Evolutionary conservation across 2,888 invertebrate genomes (phyloP).

Genomic region (Pterobdella sp.): DNA sequence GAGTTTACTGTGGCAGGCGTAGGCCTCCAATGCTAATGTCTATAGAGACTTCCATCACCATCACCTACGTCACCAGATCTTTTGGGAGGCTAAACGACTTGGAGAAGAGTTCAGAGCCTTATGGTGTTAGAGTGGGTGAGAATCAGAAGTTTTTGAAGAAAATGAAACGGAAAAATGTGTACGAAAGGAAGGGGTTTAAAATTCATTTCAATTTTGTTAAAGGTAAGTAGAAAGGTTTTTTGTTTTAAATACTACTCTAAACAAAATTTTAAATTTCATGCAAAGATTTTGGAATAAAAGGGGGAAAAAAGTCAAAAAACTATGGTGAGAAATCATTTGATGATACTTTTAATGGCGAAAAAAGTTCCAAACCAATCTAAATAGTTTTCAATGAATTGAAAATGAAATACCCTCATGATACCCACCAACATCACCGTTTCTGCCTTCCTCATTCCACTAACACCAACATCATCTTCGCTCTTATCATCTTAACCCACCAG

Average conservation of each 20-base stretch:
- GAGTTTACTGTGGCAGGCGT: conserved; percentile 74
- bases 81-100: too few species aligned
- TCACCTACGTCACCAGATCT: conserved; percentile 11
- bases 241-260: too few species aligned
- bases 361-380: neutral
- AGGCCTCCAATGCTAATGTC: conserved; percentile 78
- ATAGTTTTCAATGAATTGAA: neutral
- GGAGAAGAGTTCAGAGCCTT: too few species aligned
- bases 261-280: too few species aligned
- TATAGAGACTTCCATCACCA: conserved; percentile 21
- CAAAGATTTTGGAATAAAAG: conserved; percentile 78
- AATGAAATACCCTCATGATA: neutral
- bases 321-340: conserved; percentile 42
- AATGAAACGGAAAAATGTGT: too few species aligned
- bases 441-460: neutral
- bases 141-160: too few species aligned
- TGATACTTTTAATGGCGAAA: neutral
- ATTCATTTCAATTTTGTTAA: too few species aligned
- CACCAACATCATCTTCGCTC: too few species aligned
- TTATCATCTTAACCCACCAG: too few species aligned
- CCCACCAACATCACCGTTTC: neutral
- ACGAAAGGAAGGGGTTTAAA: too few species aligned
- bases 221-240: too few species aligned
- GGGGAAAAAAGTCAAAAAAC: conserved; percentile 62
- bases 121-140: too few species aligned